Base-by-base conservation (phyloP, 2,888 invertebrate species). In the Drosophila parthenogenetica region DNA sequence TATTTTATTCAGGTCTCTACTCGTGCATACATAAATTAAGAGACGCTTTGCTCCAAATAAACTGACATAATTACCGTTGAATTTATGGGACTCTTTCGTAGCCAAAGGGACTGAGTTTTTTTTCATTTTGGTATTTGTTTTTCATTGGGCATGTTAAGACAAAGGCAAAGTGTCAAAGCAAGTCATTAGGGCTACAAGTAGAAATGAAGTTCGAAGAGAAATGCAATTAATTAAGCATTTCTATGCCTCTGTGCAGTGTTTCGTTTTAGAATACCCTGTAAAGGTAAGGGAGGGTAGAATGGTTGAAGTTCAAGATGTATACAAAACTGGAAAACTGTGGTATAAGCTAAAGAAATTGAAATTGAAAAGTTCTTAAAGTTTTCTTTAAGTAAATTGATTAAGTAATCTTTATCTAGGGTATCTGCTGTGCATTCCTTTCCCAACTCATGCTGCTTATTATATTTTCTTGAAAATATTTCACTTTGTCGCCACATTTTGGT, bases 151-250 rank as follows among this genome's bases (percentile, higher is more conserved):
- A 71, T 75, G 79, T 60, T 87, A 86, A 89, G 74, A 83, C 87
- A 89, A 87, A 81, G 79, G 71, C 74, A 73, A 87, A 89, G 90
- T 87, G 87, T 87, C 89, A 87, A 87, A 89, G 89, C 87, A 87
- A 87, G 90, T 89, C 87, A 87, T 87, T 89, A 89, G 89, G 70
- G 75, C 62, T 68, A 78, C 79, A 81, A 70, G 79, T 59, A 67
- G 55, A 66, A 55, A 49, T 22, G 37, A 57, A 74, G 50, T 62
- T 59, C n/a, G 58, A 35, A 46, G 62, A 63, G 55, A 73, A 68
- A 73, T 68, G 58, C 79, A 68, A 76, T 79, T 77, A 79, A 77
- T 76, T 78, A 76, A 53, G 82, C 73, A 87, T 87, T 87, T 66
- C 88, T 61, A 66, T 73, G 81, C 77, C 65, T 61, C 65, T 75